phyloP scores from a whole-genome alignment of 2,113 vertebrate species.

The Tragelaphus strepsiceros region DNA sequence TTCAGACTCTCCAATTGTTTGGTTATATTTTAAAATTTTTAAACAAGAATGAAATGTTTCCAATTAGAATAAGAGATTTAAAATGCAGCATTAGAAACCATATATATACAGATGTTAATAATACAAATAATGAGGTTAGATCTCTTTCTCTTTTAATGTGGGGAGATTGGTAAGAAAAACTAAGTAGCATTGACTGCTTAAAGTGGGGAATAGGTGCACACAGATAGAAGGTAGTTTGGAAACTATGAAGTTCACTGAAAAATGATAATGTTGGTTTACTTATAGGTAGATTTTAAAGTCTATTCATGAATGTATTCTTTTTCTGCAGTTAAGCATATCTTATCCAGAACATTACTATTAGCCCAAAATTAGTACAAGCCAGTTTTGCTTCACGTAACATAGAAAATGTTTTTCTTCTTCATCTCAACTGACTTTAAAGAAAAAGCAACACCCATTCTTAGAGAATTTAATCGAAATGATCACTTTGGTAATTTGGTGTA shows the following conservation, averaged over 20 bases:
- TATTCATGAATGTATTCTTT: not conserved
- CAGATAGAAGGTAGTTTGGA: not conserved
- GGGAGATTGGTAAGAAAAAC: not conserved
- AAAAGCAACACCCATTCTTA: not conserved
- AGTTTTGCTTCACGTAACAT: not conserved
- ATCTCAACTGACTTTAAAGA: not conserved
- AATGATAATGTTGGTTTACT: not conserved
- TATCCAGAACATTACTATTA: not conserved
- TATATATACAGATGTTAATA: not conserved
- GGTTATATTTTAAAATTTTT: not conserved
- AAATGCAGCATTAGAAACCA: conserved; percentile 2
- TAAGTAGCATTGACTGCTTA: not conserved
- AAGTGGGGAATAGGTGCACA: not conserved
- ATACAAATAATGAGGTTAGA: not conserved
- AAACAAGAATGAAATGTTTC: not conserved
- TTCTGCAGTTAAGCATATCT: not conserved
- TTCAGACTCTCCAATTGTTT: not conserved
- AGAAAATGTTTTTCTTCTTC: conserved; percentile 13
- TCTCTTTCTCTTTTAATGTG: not conserved
- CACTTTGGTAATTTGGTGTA: not conserved
- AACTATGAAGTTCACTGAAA: not conserved
- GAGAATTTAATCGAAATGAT: not conserved
- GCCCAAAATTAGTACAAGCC: not conserved
- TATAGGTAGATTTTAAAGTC: not conserved
- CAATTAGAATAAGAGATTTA: not conserved